phyloP scores from a whole-genome alignment of 2,113 vertebrate species.

The Nanorana parkeri region DNA sequence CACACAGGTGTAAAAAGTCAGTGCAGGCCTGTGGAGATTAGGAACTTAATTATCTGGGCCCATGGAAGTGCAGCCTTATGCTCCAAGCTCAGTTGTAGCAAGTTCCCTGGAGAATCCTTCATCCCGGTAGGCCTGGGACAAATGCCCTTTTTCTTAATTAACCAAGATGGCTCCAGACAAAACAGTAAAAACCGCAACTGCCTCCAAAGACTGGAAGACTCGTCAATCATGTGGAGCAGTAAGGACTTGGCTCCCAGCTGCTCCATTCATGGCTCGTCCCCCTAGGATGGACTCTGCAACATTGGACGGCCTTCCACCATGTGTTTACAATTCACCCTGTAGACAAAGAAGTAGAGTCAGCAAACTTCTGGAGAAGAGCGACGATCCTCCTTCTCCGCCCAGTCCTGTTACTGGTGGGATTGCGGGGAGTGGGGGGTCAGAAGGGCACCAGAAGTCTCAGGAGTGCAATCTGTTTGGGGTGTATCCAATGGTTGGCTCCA shows the following conservation, averaged over 20 bases:
- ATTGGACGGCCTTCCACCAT: neutral
- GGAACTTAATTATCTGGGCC: too few relatives aligned
- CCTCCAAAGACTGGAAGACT: too few relatives aligned
- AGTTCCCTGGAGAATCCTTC: too few relatives aligned
- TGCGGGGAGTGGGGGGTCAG: constrained; percentile 26
- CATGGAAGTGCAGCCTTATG: too few relatives aligned
- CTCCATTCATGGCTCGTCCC: neutral
- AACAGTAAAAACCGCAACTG: too few relatives aligned
- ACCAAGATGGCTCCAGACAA: too few relatives aligned
- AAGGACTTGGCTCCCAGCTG: neutral
- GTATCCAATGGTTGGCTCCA: constrained; percentile 14
- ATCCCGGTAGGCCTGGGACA: too few relatives aligned
- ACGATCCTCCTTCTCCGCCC: neutral
- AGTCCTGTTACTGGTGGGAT: neutral
- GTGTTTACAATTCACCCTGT: constrained; percentile 9
- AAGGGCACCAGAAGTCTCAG: neutral
- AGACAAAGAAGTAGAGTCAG: neutral
- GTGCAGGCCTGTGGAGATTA: too few relatives aligned
- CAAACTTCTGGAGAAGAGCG: neutral
- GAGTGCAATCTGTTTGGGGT: constrained; percentile 23
- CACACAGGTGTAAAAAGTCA: too few relatives aligned
- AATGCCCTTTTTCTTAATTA: too few relatives aligned
- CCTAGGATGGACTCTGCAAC: neutral
- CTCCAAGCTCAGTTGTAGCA: too few relatives aligned
- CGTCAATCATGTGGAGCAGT: neutral